Evolutionary conservation across 2,797 vertebrate species (phyloP), one percentile per base, ranked within the genome.

Genomic region (Sebastes oblongus): DNA sequence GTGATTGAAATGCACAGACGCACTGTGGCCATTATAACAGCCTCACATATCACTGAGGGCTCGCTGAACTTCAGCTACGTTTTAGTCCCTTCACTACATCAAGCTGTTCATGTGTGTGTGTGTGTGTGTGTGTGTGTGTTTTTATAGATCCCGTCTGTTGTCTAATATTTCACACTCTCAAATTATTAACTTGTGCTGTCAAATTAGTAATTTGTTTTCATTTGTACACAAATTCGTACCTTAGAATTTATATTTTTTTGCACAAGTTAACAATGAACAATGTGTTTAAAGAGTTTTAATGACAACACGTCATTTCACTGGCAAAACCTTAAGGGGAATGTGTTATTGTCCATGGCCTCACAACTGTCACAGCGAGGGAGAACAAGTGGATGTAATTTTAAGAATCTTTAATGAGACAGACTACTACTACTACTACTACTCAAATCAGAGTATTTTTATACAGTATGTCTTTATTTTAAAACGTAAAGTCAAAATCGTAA

Each of bases 1-100:
- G 2, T 70, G 67, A 83, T 75, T 77, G 46, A 71, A 80, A 78
- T 24, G 66, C 27, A 72, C 32, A 29, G 30, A 61, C 8, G 6
- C 25, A 22, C 42, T 36, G 27, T 6, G 3, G 70, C 39, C 58
- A 22, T 62, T 68, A 50, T 1, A 64, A 14, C 56, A 24, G n/a
- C 22, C 14, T 24, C 46, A 22, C 60, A 30, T 36, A n/a, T 61
- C 11, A 16, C 18, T 61, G 27, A 61, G 34, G 55, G 2, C 46
- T 59, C 2, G 0, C 30, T 65, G 24, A 50, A 62, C 58, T 24
- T 36, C 30, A 42, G 20, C 59, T 34, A 14, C n/a, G 54, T 55
- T 60, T 25, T 42, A 27, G 11, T 61, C 62, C 25, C 55, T 29
- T 52, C 3, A 5, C 18, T 6, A 20, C 8, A 61, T 39, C 29